These are phyloP conservation scores for Knipowitschia caucasica DNA, from an alignment of 2,797 vertebrate genomes.

Conservation along the genomic window DNA sequence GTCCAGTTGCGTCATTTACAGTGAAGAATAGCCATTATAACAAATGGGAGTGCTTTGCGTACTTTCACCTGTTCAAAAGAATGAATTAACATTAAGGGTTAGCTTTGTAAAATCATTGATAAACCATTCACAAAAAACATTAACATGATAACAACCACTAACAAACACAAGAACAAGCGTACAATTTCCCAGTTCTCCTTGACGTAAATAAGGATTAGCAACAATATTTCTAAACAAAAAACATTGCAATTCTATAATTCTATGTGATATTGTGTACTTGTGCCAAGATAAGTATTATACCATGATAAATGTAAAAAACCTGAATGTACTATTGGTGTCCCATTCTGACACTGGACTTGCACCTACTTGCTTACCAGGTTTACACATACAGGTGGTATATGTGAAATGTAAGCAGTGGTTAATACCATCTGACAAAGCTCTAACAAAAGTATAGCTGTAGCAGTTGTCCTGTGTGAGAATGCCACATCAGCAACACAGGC, in stretches of 20 bases:
- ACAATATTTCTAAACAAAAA: too few relatives aligned
- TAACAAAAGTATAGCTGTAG: slow-evolving; percentile 13
- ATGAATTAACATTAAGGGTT: too few relatives aligned
- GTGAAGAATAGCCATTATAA: slow-evolving; percentile 12
- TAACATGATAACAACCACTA: too few relatives aligned
- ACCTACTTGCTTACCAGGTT: not conserved
- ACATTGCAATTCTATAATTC: too few relatives aligned
- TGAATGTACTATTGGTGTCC: not conserved
- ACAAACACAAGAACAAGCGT: too few relatives aligned
- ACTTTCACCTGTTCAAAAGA: slow-evolving; percentile 18
- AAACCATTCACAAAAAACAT: too few relatives aligned
- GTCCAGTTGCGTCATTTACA: slow-evolving; percentile 5
- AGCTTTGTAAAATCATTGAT: too few relatives aligned
- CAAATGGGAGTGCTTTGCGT: slow-evolving; percentile 17
- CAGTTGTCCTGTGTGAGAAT: slow-evolving; percentile 9
- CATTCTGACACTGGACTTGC: not conserved
- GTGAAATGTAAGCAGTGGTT: not conserved
- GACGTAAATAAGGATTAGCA: too few relatives aligned
- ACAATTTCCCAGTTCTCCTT: too few relatives aligned
- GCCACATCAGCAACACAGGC: slow-evolving; percentile 52
- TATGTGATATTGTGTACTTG: not conserved
- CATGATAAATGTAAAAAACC: too few relatives aligned
- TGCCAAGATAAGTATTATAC: not conserved
- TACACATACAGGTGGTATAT: not conserved
- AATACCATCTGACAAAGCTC: not conserved